These are phyloP conservation scores for Turritopsis rubra DNA, from an alignment of 30 jellyfish, hydroid and myxozoan species.

Conservation along the genomic window DNA sequence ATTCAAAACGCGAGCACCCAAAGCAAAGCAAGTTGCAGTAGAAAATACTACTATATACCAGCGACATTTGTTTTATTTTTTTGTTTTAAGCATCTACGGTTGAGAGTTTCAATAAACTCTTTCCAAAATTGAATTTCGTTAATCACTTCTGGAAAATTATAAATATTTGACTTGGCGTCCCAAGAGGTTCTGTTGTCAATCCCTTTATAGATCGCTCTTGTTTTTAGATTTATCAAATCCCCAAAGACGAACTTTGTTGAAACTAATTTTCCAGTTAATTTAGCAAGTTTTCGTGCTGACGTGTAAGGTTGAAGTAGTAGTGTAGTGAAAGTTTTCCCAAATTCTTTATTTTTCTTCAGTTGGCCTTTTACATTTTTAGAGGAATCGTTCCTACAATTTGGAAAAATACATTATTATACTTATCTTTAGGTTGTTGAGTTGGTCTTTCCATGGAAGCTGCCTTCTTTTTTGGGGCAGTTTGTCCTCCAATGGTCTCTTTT, in stretches of 20 bases:
- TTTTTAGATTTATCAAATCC: neutral
- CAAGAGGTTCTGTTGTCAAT: slow-evolving; percentile 3
- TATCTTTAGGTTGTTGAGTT: neutral
- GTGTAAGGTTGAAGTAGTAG: neutral
- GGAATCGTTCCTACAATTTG: neutral
- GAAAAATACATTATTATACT: neutral
- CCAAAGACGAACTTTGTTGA: slow-evolving; percentile 9
- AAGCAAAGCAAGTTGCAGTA: neutral
- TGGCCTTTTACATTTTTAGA: neutral
- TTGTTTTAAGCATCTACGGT: neutral
- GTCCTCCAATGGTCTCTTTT: neutral
- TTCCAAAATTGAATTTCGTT: neutral
- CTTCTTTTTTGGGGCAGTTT: neutral
- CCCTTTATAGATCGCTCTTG: neutral
- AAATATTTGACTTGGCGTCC: neutral
- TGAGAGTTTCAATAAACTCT: neutral
- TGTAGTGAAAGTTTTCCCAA: neutral
- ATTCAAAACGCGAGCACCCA: no score
- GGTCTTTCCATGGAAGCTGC: neutral
- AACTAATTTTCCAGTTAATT: slow-evolving; percentile 1
- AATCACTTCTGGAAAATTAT: neutral
- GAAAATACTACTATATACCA: neutral
- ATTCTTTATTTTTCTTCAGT: no score
- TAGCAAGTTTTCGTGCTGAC: slow-evolving; percentile 2
- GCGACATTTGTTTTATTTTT: no score